Conservation (phyloP, 2,888 invertebrate species). For the Cataglyphis rosenhaueri region DNA sequence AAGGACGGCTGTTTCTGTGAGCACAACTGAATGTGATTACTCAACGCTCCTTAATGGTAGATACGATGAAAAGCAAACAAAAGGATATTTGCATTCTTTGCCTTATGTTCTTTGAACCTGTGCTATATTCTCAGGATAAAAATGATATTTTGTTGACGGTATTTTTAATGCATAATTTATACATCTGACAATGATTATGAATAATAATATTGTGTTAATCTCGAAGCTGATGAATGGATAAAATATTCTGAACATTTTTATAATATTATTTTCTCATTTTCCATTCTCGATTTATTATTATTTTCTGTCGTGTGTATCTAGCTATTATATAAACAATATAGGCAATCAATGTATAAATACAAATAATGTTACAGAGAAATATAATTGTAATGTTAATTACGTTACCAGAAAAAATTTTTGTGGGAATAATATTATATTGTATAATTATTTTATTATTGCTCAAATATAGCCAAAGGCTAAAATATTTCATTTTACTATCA, state of each 20-base stretch:
- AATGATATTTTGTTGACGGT: background rate
- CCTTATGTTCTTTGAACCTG: background rate
- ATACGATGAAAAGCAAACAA: background rate
- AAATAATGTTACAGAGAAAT: background rate
- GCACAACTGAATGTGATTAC: constrained; percentile 81
- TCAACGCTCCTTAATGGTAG: background rate
- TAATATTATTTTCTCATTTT: constrained; percentile 24
- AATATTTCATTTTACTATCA: constrained; percentile 46
- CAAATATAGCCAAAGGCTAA: constrained; percentile 37
- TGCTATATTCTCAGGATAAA: constrained; percentile 1
- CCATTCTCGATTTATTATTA: constrained; percentile 7
- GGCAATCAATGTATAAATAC: background rate
- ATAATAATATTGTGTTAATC: background rate
- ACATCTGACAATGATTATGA: background rate
- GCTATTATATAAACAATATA: background rate
- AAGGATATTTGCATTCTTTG: constrained; percentile 1
- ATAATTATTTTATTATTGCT: background rate
- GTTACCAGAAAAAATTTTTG: background rate
- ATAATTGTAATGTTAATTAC: background rate
- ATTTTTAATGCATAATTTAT: constrained; percentile 13
- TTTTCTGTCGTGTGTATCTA: background rate
- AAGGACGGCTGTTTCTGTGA: constrained; percentile 94
- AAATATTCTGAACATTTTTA: constrained; percentile 11
- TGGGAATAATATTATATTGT: constrained; percentile 4
- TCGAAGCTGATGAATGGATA: background rate